Evolutionary conservation across 2,113 vertebrate species (phyloP), one percentile per base, ranked within the genome.

Genomic region (Lathamus discolor): DNA sequence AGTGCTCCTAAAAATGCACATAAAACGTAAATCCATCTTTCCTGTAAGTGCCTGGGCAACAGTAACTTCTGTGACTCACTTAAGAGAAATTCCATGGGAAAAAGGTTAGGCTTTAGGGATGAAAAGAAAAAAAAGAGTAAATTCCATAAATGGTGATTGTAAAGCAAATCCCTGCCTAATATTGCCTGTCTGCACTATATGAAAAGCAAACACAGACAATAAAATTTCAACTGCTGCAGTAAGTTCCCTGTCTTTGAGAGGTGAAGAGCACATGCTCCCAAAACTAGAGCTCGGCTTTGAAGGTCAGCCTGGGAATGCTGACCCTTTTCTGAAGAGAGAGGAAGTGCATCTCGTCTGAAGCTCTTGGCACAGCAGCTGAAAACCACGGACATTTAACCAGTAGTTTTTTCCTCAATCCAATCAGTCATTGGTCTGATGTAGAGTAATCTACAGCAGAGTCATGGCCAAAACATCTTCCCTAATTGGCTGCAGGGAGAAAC

Each of bases 21-120:
- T 92, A 92, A 96, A 97, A 96, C 49, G 25, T 86, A 94, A 95
- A 94, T 95, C 93, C 70, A 64, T 77, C 86, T 95, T 97, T 93
- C 88, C 95, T 95, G 86, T 86, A 84, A 94, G 86, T 94, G 95
- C 88, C 77, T 96, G 96, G 93, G 93, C 95, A 96, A 51, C 55
- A 84, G 83, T 91, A 86, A 78, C 35, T 96, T 86, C 62, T 86
- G 66, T 96, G 95, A 96, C 77, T 95, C 95, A 96, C 83, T 88
- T 61, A 39, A 82, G 63, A 96, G 93, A 96, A 94, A 97, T 96
- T 94, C 66, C 43, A 52, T 54, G 83, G 29, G 92, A 86, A 70
- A 88, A 86, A 84, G 44, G 70, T 92, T 90, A 76, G 37, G 44
- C 54, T 93, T 92, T 70, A 66, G 59, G 35, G 72, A 81, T 70